These are phyloP conservation scores for Micrasema longulum DNA, from an alignment of 1,140 invertebrate species.

Conservation along the genomic window DNA sequence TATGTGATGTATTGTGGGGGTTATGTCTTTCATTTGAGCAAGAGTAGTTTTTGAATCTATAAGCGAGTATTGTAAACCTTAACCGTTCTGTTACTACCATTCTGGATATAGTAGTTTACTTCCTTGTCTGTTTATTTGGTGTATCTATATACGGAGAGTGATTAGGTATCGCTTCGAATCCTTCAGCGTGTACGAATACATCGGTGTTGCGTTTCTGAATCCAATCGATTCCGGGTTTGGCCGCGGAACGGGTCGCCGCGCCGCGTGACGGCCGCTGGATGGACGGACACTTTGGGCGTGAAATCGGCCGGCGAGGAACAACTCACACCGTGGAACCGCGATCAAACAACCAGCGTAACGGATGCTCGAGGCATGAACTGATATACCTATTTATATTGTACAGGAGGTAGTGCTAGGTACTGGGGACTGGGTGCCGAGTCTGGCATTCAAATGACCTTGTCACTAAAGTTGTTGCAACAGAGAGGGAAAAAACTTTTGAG, in stretches of 20 bases:
- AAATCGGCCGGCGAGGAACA: conserved; percentile 14
- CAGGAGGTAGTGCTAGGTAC: no score
- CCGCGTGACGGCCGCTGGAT: no score
- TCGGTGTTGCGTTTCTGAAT: neutral
- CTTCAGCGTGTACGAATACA: neutral
- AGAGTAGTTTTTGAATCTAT: no score
- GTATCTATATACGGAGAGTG: neutral
- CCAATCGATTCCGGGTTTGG: conserved; percentile 15
- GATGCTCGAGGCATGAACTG: neutral
- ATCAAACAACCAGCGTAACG: conserved; percentile 9
- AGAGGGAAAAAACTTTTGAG: no score
- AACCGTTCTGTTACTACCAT: neutral
- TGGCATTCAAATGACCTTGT: neutral
- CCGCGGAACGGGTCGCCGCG: neutral
- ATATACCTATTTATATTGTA: conserved; percentile 7
- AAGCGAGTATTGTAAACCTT: no score
- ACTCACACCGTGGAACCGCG: neutral
- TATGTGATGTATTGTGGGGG: no score
- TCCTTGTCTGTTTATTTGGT: neutral
- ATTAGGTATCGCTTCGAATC: neutral
- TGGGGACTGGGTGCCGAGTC: no score
- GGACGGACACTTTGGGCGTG: neutral
- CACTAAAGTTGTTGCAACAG: no score
- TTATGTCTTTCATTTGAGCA: no score
- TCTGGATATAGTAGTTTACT: neutral